Conservation (phyloP, 2,113 vertebrate genomes). For the Sarotherodon lohbergeri region DNA sequence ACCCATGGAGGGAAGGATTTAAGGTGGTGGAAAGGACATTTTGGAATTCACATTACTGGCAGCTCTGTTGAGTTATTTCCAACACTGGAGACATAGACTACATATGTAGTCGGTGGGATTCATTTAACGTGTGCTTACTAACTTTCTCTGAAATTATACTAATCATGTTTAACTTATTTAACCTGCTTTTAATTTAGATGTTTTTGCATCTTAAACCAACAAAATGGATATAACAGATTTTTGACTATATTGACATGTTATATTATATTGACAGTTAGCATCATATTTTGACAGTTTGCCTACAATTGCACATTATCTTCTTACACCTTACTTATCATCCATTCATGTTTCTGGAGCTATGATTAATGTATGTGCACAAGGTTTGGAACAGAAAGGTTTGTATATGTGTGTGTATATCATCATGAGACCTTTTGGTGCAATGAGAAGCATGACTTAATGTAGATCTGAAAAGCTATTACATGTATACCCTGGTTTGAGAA, state of each 20-base stretch:
- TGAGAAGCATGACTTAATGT: not conserved
- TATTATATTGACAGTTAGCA: not conserved
- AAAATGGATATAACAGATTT: not conserved
- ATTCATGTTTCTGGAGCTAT: not conserved
- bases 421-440: not conserved
- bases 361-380: not conserved
- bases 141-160: not conserved
- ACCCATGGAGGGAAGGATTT: constrained; percentile 82
- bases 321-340: not conserved
- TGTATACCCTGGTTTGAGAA: not conserved
- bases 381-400: not conserved
- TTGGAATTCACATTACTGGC: constrained; percentile 82
- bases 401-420: not conserved
- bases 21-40: constrained; percentile 86
- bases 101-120: not conserved
- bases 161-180: not conserved
- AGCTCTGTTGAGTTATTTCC: constrained; percentile 78
- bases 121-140: not conserved
- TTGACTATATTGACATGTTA: not conserved
- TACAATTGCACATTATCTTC: not conserved
- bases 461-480: not conserved
- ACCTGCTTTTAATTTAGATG: not conserved
- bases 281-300: not conserved
- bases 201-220: not conserved
- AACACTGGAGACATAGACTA: not conserved